These are phyloP conservation scores for Gambusia yucatana DNA, from an alignment of 2,797 vertebrate genomes.

Conservation along the genomic window DNA sequence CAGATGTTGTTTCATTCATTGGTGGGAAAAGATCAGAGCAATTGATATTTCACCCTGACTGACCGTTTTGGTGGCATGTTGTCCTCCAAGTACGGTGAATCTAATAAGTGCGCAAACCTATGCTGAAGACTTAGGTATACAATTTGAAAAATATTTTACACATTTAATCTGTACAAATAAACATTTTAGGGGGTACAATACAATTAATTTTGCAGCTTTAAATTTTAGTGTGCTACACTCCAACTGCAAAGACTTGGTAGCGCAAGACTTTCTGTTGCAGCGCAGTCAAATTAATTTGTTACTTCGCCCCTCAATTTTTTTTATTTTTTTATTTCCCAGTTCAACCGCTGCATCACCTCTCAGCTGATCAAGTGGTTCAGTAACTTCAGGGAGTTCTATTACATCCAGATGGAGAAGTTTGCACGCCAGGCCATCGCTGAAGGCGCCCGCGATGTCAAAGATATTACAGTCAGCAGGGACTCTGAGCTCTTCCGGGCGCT, in stretches of 20 bases:
- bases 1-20: slow-evolving; percentile 79
- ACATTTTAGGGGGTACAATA: background rate
- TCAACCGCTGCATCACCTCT: slow-evolving; percentile 95
- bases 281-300: background rate
- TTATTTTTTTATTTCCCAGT: slow-evolving; percentile 74
- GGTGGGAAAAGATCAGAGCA: slow-evolving; percentile 79
- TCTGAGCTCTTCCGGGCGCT: slow-evolving; percentile 93
- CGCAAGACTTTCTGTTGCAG: background rate
- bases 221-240: background rate
- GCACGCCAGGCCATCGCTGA: slow-evolving; percentile 92
- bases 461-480: slow-evolving; percentile 87
- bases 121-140: background rate
- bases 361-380: slow-evolving; percentile 99
- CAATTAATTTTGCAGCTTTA: background rate
- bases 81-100: slow-evolving; percentile 47
- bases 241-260: background rate
- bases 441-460: slow-evolving; percentile 81
- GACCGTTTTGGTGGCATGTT: slow-evolving; percentile 54
- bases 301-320: background rate
- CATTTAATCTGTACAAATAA: background rate
- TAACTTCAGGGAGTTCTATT: slow-evolving; percentile 98
- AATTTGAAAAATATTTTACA: too few relatives aligned
- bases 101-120: background rate
- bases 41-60: slow-evolving; percentile 61
- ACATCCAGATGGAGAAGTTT: slow-evolving; percentile 98